Evolutionary conservation across 2,888 invertebrate genomes (phyloP).

Genomic region (Pollenia labialis): DNA sequence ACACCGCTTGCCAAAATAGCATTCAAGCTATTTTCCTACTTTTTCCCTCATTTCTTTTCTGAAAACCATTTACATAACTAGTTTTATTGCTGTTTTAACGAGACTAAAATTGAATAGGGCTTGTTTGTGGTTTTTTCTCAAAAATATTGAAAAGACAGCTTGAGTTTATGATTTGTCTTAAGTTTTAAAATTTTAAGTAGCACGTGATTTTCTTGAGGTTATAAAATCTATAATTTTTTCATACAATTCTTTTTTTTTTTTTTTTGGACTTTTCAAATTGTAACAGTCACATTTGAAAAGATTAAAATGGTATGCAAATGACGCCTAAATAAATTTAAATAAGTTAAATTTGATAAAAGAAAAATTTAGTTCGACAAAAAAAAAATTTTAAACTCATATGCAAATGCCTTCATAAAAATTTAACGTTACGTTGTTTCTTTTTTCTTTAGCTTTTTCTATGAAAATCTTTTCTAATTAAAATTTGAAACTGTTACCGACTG

Average conservation of each 20-base stretch:
- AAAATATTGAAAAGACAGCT: slow-evolving; percentile 6
- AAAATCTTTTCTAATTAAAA: too few species aligned
- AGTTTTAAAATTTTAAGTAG: slow-evolving; percentile 7
- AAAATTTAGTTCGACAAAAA: background rate
- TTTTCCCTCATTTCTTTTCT: too few species aligned
- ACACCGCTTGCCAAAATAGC: too few species aligned
- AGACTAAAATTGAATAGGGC: too few species aligned
- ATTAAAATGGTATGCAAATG: slow-evolving; percentile 8
- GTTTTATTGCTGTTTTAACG: background rate
- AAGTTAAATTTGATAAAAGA: background rate
- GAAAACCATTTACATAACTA: slow-evolving; percentile 14
- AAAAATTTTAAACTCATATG: background rate
- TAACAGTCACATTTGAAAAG: slow-evolving; percentile 10
- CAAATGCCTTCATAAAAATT: background rate
- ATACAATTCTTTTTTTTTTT: slow-evolving; percentile 1
- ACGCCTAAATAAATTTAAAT: background rate
- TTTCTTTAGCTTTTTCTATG: too few species aligned
- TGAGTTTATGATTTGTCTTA: background rate
- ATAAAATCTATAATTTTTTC: background rate
- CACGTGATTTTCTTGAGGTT: slow-evolving; percentile 61
- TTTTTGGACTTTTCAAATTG: background rate
- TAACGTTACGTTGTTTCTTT: too few species aligned
- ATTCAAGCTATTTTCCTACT: too few species aligned
- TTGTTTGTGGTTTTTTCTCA: background rate
- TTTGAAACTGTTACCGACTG: too few species aligned